Base-by-base conservation (phyloP, 2,888 invertebrate species). In the Lithophane ornitopus region DNA sequence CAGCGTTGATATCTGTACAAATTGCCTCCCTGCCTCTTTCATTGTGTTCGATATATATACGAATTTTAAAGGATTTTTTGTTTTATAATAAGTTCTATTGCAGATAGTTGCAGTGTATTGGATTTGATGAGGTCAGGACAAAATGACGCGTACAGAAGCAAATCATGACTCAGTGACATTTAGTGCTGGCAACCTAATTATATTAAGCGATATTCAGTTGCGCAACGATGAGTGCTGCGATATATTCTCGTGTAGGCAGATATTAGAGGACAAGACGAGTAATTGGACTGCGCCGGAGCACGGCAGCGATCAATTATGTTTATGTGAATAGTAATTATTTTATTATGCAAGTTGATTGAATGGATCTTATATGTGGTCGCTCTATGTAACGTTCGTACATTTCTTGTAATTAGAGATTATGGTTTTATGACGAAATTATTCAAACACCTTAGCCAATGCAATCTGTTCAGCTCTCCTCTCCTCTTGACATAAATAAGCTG, bases 151-250 rank as follows among this genome's bases (percentile, higher is more conserved):
- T 85, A 89, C 85, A 87, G 83, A 83, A 91, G 85, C 82, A 88
- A 87, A 72, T 91, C 88, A 92, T 88, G 91, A 88, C 89, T 89
- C 88, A 83, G 88, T 93, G 93, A 92, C 92, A 93, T 94, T 94
- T 93, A 88, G 85, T 88, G 77, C 87, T 76, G 85, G 89, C 84
- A 88, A 87, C 86, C 90, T 92, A 93, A 93, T 92, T 92, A 92
- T 89, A 91, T 84, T 89, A 89, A 89, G 81, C 84, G 77, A 88
- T 86, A 89, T 91, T 92, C 82, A 78, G 87, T 92, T 90, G 88
- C 87, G 89, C 88, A 92, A 92, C 82, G 78, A 83, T 87, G 85
- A 88, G 81, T 90, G 89, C 86, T 85, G 87, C 88, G 79, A 85
- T 88, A 87, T 88, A 87, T 88, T 88, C 83, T 88, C 80, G 87